Evolutionary conservation across 2,888 invertebrate species (phyloP), one percentile per base, ranked within the genome.

Genomic region (Sisyra terminalis): DNA sequence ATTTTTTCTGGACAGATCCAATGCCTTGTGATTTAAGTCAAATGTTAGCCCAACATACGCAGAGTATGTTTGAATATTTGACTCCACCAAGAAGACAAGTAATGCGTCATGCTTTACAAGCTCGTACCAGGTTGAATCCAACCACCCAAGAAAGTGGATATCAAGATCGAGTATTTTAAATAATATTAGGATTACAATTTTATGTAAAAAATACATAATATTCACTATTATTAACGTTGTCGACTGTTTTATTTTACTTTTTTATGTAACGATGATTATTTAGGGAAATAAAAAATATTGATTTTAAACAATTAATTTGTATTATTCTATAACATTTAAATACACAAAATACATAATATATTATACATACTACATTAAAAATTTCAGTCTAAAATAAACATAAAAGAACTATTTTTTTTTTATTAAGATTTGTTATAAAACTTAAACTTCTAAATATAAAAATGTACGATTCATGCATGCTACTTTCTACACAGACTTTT

Each of bases 1-100:
- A 94, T 58, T 98, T 97, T 67, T 98, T 98, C 67, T 98, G 93
- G 92, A 86, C 85, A 4, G 92, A 94, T 59, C 97, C 98, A 0
- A 85, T 92, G 84, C 94, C 96, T 0, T 81, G 83, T 55, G 89
- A 89, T 57, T 66, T 90, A 29, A 83, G 78, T 42, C 85, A 85
- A 65, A 93, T 93, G 92, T 64, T 96, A 48, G 88, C 87, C 0
- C 87, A 88, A 53, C 84, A 86, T 67, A 81, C 77, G 48, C 87
- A 72, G 48, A 90, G 89, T 61, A 94, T 94, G 93, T 96, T 94
- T 59, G 94, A 96, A 59, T 94, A 85, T 61, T 65, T 93, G 46
- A 77, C 85, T 47, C 75, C 81, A 48, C 75, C 89, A 44, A 54
- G 90, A 55, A 55, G 88, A 54, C 69, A 75, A 1, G 75, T 73